Evolutionary conservation across 1,140 invertebrate species (phyloP).

Genomic region (Gonioctena quinquepunctata): DNA sequence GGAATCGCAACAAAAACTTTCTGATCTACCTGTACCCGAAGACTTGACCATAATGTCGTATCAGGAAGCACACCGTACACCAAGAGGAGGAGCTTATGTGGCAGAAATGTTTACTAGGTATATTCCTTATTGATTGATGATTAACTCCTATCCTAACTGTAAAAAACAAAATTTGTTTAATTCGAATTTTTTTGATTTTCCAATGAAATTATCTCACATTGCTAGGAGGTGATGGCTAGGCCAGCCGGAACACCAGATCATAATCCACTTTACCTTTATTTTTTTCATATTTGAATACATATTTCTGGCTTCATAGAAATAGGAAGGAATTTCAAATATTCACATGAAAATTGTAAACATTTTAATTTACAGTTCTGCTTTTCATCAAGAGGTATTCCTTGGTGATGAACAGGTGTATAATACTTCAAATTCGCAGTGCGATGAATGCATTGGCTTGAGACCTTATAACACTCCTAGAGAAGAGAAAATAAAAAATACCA

Average conservation of each 20-base stretch:
- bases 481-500: conserved; percentile 36
- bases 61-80: conserved; percentile 69
- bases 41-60: conserved; percentile 72
- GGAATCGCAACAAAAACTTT: conserved; percentile 64
- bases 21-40: conserved; percentile 68
- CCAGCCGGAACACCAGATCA: too few species aligned
- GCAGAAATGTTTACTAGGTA: conserved; percentile 79
- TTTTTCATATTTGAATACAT: too few species aligned
- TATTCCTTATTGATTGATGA: too few species aligned
- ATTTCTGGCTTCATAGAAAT: too few species aligned
- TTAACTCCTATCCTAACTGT: too few species aligned
- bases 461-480: conserved; percentile 54
- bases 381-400: conserved; percentile 67
- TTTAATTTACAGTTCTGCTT: conserved; percentile 55
- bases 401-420: conserved; percentile 64
- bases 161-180: too few species aligned
- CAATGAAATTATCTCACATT: too few species aligned
- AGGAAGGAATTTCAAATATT: background rate
- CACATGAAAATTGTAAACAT: background rate
- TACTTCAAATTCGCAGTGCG: conserved; percentile 55
- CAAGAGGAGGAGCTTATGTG: conserved; percentile 72
- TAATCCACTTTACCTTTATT: background rate
- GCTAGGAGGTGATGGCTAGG: too few species aligned
- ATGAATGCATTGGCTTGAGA: conserved; percentile 59
- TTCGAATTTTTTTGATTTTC: too few species aligned